Base-by-base conservation (phyloP, 2,797 vertebrate genomes). In the Cyprinella venusta region DNA sequence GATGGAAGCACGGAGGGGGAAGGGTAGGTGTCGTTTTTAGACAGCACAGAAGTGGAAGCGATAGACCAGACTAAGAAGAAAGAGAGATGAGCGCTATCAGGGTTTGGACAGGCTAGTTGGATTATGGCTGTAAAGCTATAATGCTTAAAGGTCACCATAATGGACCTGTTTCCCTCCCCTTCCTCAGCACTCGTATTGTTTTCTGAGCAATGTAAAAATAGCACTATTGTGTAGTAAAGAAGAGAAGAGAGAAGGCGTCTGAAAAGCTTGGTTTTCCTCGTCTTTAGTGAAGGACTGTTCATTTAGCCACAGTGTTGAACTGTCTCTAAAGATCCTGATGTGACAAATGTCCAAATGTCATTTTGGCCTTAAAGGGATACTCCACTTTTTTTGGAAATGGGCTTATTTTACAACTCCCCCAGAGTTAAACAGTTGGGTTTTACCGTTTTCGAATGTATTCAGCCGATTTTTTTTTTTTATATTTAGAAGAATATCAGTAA, bases 81-180 rank as follows among this genome's bases (percentile, higher is more conserved):
- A 83, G 86, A 82, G 75, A 80, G 78, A 59, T 38, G 68, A 61
- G 50, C 26, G 61, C 30, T 54, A 15, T 50, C 76, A 50, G 30
- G 45, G 63, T 36, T 79, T 79, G 18, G 7, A 38, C 26, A 36
- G 18, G 30, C 64, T 36, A 26, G 48, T 36, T 80, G 79, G 67
- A 80, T 80, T 70, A 48, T 21, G 38, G 26, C n/a, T 30, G 67
- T 38, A 59, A 61, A 71, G 52, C 79, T 48, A 12, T 61, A 70
- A 71, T 48, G 67, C 68, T 59, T 61, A n/a, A 80, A 61, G 68
- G 54, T 80, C 79, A 71, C 6, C 8, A 59, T 12, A 21, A 56
- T 40, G 33, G 7, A 69, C n/a, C 50, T 1, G 15, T 13, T 48
- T 8, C 16, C 40, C 24, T 64, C 26, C 42, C 42, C 12, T 67